Evolutionary conservation across 2,888 invertebrate genomes (phyloP).

Genomic region (Malthinus seriepunctatus): DNA sequence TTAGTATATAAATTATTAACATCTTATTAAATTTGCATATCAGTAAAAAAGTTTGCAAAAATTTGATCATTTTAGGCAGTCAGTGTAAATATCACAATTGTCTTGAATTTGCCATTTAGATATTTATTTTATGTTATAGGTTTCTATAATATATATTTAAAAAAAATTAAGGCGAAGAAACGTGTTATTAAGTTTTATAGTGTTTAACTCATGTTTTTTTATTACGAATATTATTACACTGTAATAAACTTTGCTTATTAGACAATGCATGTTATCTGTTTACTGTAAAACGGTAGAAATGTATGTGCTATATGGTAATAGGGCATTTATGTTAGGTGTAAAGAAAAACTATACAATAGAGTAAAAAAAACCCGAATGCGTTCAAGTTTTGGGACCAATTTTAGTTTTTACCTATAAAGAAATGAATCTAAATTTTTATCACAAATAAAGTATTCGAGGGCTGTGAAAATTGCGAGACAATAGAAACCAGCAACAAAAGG

Average conservation of each 20-base stretch:
- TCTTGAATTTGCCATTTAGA: conserved; percentile 10
- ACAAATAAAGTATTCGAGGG: not conserved
- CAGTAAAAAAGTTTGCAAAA: not conserved
- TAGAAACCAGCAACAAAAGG: too few relatives aligned
- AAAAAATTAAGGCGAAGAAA: conserved; percentile 4
- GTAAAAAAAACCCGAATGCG: conserved; percentile 8
- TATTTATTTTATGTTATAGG: conserved; percentile 17
- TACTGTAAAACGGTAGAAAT: conserved; percentile 9
- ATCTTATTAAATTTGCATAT: conserved; percentile 1
- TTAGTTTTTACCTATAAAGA: conserved; percentile 17
- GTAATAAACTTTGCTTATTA: conserved; percentile 9
- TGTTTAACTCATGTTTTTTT: conserved; percentile 16
- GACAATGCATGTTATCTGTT: conserved; percentile 17
- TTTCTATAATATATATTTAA: conserved; percentile 6
- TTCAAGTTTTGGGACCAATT: conserved; percentile 33
- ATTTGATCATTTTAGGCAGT: conserved; percentile 3
- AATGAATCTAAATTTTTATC: conserved; percentile 1
- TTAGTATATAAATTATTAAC: not conserved
- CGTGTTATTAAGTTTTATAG: conserved; percentile 21
- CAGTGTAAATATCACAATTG: conserved; percentile 25
- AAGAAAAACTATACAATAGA: not conserved
- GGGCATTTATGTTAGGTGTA: conserved; percentile 12
- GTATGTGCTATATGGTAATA: conserved; percentile 9
- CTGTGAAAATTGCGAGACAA: too few relatives aligned
- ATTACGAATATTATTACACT: conserved; percentile 9